Evolutionary conservation across 2,888 invertebrate species (phyloP), one percentile per base, ranked within the genome.

Genomic region (Cryptophagus acutangulus): DNA sequence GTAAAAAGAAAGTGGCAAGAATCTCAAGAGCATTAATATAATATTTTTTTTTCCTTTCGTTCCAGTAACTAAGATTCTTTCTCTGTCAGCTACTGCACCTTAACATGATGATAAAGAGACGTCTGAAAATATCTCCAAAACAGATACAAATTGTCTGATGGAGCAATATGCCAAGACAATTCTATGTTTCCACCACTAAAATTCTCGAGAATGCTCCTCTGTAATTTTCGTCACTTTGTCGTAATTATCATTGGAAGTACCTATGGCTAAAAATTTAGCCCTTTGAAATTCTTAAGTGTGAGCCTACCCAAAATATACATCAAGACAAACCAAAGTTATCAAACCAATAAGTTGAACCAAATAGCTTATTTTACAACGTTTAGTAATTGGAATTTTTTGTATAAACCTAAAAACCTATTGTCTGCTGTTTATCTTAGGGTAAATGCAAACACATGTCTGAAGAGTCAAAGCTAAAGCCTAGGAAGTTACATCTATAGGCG

Each of bases 1-100:
- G 20, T 4, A 38, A 50, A 14, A 47, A 37, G 29, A 46, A 52
- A 6, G 41, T 48, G 9, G 56, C 51, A 12, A 43, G 24, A 33
- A 56, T 31, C 37, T 58, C 58, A 25, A 54, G 40, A 33, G 31
- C 37, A 37, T 56, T 52, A 14, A 53, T 53, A 28, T 54, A 52
- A 1, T 24, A 10, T 3, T 12, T 15, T 10, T 18, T 17, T 14
- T 54, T 52, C n/a, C 14, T 13, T 1, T 38, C 18, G 12, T 31
- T 18, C 54, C 55, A 58, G 6, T 17, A 38, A 1, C 55, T 51
- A 17, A 38, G 28, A 10, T 41, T 13, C 14, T 38, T 17, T 42
- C 26, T 6, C 30, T 26, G 13, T 38, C 29, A 36, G 46, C 49
- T 34, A 15, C 20, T 2, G 45, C 45, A 2, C 54, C 53, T 55